Conservation (phyloP, 2,888 invertebrate species). For the Mayetiola destructor region DNA sequence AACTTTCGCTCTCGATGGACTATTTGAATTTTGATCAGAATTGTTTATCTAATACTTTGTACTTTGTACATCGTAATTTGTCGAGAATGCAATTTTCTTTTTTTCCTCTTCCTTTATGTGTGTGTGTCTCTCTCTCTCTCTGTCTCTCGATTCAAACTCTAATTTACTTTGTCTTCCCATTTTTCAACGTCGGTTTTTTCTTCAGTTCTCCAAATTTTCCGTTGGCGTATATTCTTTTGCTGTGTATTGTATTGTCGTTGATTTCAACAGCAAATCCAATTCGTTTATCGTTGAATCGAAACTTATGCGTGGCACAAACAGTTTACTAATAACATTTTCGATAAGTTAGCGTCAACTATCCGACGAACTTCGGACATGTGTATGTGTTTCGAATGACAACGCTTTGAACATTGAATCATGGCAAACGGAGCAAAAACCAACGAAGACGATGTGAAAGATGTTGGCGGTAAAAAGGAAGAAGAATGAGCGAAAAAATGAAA, state of each 20-base stretch:
- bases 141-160: background rate
- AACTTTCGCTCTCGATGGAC: background rate
- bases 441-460: no score
- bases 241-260: no score
- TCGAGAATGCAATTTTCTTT: no score
- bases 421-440: no score
- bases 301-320: background rate
- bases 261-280: background rate
- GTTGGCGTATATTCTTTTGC: no score
- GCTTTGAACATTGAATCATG: no score
- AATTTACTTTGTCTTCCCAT: background rate
- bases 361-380: background rate
- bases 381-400: slow-evolving; percentile 3
- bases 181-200: background rate
- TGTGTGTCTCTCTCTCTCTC: no score
- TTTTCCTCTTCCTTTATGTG: background rate
- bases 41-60: background rate
- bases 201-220: background rate
- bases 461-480: no score
- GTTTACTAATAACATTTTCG: slow-evolving; percentile 8
- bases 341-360: slow-evolving; percentile 8
- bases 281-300: background rate
- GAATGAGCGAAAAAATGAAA: no score
- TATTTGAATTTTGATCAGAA: slow-evolving; percentile 10
- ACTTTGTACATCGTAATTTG: background rate